Evolutionary conservation across 2,888 invertebrate species (phyloP), one percentile per base, ranked within the genome.

Genomic region (Melanargia galathea): DNA sequence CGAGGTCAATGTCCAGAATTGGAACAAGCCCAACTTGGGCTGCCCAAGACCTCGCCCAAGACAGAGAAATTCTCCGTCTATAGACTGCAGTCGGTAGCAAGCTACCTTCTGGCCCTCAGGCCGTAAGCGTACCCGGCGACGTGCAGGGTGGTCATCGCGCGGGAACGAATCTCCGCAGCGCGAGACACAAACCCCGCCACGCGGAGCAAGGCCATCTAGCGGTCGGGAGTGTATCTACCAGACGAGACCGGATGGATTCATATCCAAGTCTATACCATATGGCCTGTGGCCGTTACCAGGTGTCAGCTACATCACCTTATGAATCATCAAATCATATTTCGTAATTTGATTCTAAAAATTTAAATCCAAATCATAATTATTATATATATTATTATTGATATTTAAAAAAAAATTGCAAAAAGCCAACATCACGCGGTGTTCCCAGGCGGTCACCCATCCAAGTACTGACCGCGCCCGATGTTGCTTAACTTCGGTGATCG

Each of bases 361-460:
- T n/a, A n/a, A n/a, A n/a, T n/a, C n/a, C n/a, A n/a, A n/a, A n/a
- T n/a, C n/a, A n/a, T n/a, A n/a, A n/a, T n/a, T n/a, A n/a, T n/a
- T n/a, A n/a, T n/a, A n/a, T n/a, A n/a, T n/a, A n/a, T n/a, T n/a
- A n/a, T n/a, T n/a, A n/a, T n/a, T n/a, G n/a, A n/a, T n/a, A n/a
- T n/a, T n/a, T n/a, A 6, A 18, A n/a, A 7, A 1, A 45, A 10
- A 56, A 43, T 10, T 40, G 18, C 45, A 60, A 60, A 60, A 52
- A 43, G 57, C 58, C 66, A 63, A 63, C 65, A 56, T 56, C 63
- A 62, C 65, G 65, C 71, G 75, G 78, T 79, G 78, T 80, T 79
- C 79, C 80, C 79, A 79, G 77, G 79, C 78, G 80, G 78, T 81
- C 80, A 81, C 80, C 80, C 81, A 83, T 82, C 80, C 80, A 81